phyloP scores from a whole-genome alignment of 2,888 invertebrate species.

The Spicauda simplicius region DNA sequence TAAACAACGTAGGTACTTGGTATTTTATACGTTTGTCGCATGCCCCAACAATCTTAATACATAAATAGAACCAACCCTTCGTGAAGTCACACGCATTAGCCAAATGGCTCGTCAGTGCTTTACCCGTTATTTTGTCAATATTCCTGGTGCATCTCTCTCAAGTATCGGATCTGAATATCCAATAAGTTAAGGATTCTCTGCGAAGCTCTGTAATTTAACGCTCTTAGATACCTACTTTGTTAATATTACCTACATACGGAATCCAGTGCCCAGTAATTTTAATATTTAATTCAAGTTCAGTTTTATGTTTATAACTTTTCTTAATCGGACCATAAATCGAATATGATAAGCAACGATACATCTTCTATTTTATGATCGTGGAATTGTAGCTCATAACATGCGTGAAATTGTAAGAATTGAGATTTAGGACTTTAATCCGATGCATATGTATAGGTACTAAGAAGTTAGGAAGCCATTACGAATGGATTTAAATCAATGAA shows the following conservation, averaged over 20 bases:
- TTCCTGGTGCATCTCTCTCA: conserved; percentile 45
- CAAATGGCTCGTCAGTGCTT: conserved; percentile 45
- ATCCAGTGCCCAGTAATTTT: not conserved
- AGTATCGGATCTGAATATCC: conserved; percentile 43
- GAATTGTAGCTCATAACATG: not conserved
- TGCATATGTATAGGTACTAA: too few relatives aligned
- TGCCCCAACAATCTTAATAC: conserved; percentile 6
- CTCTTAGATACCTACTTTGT: not conserved
- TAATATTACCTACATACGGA: not conserved
- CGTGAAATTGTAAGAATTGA: conserved; percentile 12
- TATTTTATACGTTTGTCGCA: conserved; percentile 14
- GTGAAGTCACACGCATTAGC: conserved; percentile 41
- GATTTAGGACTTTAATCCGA: not conserved
- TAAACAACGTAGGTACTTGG: not conserved
- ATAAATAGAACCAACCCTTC: conserved; percentile 37
- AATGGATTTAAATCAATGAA: too few relatives aligned
- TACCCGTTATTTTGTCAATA: conserved; percentile 48
- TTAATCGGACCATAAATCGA: not conserved
- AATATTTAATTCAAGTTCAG: not conserved
- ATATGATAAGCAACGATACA: not conserved
- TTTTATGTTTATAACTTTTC: not conserved
- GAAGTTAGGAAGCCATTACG: too few relatives aligned
- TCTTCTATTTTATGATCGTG: not conserved
- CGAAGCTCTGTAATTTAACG: conserved; percentile 38
- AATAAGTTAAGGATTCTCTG: conserved; percentile 42